These are phyloP conservation scores for Drosophila mayri DNA, from an alignment of 1,140 invertebrate species.

Conservation along the genomic window DNA sequence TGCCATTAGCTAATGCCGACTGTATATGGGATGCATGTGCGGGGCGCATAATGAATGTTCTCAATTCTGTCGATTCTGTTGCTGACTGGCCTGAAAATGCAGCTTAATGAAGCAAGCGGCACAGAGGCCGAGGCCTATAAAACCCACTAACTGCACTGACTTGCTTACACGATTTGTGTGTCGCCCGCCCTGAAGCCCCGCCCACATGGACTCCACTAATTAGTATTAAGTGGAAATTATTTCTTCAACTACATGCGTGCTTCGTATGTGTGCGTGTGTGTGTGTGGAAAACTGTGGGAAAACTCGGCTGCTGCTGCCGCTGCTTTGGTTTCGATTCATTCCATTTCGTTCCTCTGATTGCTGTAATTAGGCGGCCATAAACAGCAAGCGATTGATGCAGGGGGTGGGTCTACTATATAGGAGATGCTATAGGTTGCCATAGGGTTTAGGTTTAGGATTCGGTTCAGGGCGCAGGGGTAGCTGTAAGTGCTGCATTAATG, in stretches of 20 bases:
- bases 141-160: conserved; percentile 78
- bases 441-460: conserved; percentile 1
- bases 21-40: conserved; percentile 30
- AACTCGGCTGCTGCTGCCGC: conserved; percentile 30
- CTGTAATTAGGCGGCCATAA: conserved; percentile 66
- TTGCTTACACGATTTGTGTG: conserved; percentile 67
- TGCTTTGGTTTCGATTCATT: conserved; percentile 41
- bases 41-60: conserved; percentile 70
- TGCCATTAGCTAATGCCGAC: conserved; percentile 33
- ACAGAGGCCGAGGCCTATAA: conserved; percentile 67
- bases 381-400: conserved; percentile 43
- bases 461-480: conserved; percentile 1
- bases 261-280: conserved; percentile 5
- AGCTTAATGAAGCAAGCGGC: conserved; percentile 76
- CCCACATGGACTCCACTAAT: conserved; percentile 65
- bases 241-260: conserved; percentile 67
- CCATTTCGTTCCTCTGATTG: conserved; percentile 54
- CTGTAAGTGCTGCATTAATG: conserved; percentile 49
- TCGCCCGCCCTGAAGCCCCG: not conserved
- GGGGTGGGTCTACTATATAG: conserved; percentile 3
- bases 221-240: conserved; percentile 83
- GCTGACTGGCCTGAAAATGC: conserved; percentile 76
- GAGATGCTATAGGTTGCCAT: conserved; percentile 4
- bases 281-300: conserved; percentile 58
- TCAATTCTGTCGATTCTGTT: conserved; percentile 54